phyloP scores from a whole-genome alignment of 2,888 invertebrate genomes.

The Zaprionus bogoriensis region DNA sequence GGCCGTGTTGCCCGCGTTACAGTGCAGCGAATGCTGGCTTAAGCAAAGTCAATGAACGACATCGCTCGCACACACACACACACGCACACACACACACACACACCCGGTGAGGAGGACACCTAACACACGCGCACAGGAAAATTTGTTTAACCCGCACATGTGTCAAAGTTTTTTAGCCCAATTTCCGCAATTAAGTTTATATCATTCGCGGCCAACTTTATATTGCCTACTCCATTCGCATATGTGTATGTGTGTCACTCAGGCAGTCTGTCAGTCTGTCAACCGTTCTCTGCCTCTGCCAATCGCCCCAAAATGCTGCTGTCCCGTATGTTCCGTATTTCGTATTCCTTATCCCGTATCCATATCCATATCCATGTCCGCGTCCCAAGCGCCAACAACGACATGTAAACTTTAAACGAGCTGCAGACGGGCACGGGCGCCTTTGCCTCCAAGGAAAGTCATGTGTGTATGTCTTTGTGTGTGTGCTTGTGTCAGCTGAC shows the following conservation, averaged over 20 bases:
- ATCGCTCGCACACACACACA: conserved; percentile 15
- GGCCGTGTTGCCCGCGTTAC: conserved; percentile 50
- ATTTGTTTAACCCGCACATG: conserved; percentile 76
- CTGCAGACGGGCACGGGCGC: conserved; percentile 18
- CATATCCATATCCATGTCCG: conserved; percentile 9
- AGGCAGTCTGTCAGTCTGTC: not conserved
- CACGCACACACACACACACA: conserved; percentile 3
- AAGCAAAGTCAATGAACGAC: conserved; percentile 73
- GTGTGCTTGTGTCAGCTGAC: conserved; percentile 51
- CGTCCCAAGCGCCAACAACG: conserved; percentile 46
- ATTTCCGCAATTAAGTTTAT: conserved; percentile 79
- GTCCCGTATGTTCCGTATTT: too few species aligned
- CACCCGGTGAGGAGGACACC: too few species aligned
- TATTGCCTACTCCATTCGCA: not conserved
- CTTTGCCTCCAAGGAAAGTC: conserved; percentile 17
- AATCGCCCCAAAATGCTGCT: not conserved
- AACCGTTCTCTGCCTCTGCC: not conserved
- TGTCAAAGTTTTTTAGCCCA: conserved; percentile 77
- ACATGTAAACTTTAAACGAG: conserved; percentile 52
- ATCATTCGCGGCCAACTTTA: conserved; percentile 64
- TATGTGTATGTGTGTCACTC: conserved; percentile 20
- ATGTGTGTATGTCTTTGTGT: too few species aligned
- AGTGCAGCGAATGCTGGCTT: conserved; percentile 45
- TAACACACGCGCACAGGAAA: conserved; percentile 14
- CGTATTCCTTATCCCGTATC: not conserved